Conservation (phyloP, 1,140 invertebrate species). For the Eumeta japonica region DNA sequence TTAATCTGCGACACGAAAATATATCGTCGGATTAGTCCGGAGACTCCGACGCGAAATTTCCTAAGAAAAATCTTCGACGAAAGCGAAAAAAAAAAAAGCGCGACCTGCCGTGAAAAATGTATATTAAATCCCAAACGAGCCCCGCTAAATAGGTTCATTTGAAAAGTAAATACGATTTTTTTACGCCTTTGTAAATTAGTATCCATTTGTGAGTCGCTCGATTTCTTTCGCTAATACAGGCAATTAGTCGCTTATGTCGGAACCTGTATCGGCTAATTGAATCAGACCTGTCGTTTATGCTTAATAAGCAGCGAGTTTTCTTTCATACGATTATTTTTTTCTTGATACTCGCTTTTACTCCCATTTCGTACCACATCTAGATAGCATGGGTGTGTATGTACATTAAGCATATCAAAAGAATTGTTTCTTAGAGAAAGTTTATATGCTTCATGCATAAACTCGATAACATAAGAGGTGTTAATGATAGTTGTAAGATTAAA, state of each 20-base stretch:
- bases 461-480: no score
- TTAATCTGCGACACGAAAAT: constrained; percentile 30
- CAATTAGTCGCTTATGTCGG: constrained; percentile 42
- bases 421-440: no score
- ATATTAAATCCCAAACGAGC: constrained; percentile 43
- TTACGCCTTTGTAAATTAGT: constrained; percentile 34
- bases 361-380: no score
- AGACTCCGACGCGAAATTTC: constrained; percentile 8
- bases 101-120: constrained; percentile 43
- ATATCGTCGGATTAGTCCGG: constrained; percentile 39
- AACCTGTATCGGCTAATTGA: constrained; percentile 30
- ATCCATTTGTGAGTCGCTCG: constrained; percentile 41
- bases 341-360: no score
- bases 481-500: no score
- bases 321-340: no score
- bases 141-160: constrained; percentile 53
- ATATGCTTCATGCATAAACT: no score
- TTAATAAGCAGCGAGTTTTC: no score
- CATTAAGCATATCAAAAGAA: no score
- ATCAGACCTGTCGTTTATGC: constrained; percentile 37
- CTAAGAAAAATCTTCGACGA: constrained; percentile 24
- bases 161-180: constrained; percentile 31
- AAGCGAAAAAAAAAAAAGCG: constrained; percentile 18
- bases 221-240: constrained; percentile 51
- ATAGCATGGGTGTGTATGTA: no score